Evolutionary conservation across 2,888 invertebrate species (phyloP), one percentile per base, ranked within the genome.

Genomic region (Geotrupes spiniger): DNA sequence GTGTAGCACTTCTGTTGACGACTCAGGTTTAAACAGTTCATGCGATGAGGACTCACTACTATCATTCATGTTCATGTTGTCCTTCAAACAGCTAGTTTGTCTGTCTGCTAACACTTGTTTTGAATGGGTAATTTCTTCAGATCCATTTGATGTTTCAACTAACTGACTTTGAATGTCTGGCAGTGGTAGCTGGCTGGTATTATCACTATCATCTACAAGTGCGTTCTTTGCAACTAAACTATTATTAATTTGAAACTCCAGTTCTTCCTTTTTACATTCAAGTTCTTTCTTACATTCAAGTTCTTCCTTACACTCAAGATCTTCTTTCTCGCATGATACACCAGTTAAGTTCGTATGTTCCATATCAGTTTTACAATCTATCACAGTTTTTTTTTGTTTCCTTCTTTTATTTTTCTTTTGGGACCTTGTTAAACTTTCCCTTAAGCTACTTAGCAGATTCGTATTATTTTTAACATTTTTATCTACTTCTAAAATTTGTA

Each of bases 1-100:
- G 21, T 45, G 52, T 11, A 42, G 12, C 25, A 10, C 15, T 27
- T 40, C 26, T 16, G 33, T 9, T 10, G 12, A 15, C 6, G 6
- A 21, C 3, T 3, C 6, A 21, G 10, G 3, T 36, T 12, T 36
- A 15, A 36, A 36, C 14, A 33, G 11, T 3, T 28, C n/a, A 33
- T 33, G n/a, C n/a, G n/a, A n/a, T n/a, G n/a, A n/a, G n/a, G n/a
- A n/a, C n/a, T n/a, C n/a, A n/a, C n/a, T 21, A 21, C 3, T 6
- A 21, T 21, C 21, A 21, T 21, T 21, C 21, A 4, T 21, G 21
- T 4, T 3, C 3, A 21, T 4, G 3, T 21, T 21, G 21, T 4
- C 21, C 4, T 21, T 21, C 21, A 6, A n/a, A n/a, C n/a, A n/a
- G n/a, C n/a, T n/a, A n/a, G 27, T 27, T 27, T 8, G 27, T 27